These are phyloP conservation scores for Epinotia bilunana DNA, from an alignment of 2,888 invertebrate genomes.

Conservation along the genomic window DNA sequence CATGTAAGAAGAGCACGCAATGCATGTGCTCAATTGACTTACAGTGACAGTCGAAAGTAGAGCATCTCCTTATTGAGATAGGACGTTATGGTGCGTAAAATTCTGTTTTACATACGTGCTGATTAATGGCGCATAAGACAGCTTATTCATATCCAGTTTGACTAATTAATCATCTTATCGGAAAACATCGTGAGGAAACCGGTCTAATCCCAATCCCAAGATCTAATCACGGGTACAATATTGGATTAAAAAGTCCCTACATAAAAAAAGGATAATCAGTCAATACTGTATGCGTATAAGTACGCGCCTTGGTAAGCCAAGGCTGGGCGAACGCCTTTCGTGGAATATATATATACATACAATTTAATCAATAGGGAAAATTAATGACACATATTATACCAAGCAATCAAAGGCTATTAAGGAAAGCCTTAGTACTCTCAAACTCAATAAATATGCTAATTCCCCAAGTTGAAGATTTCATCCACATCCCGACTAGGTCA, in stretches of 20 bases:
- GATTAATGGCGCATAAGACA: slow-evolving; percentile 2
- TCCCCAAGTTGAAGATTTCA: slow-evolving; percentile 35
- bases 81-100: slow-evolving; percentile 4
- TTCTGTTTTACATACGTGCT: not conserved
- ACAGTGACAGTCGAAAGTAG: not conserved
- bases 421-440: slow-evolving; percentile 18
- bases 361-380: slow-evolving; percentile 11
- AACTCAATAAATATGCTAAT: slow-evolving; percentile 40
- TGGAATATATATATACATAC: not conserved
- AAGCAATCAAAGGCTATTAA: slow-evolving; percentile 17
- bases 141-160: too few species aligned
- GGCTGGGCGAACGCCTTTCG: not conserved
- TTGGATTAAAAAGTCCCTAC: too few species aligned
- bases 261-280: not conserved
- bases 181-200: too few species aligned
- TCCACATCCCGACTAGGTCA: slow-evolving; percentile 24
- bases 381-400: slow-evolving; percentile 7
- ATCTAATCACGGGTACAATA: too few species aligned
- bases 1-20: slow-evolving; percentile 9
- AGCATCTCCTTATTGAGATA: not conserved
- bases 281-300: not conserved
- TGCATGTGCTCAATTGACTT: slow-evolving; percentile 12
- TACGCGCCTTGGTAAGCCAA: too few species aligned
- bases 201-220: too few species aligned
- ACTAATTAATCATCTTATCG: too few species aligned